phyloP scores from a whole-genome alignment of 2,113 vertebrate species.

The Onychostoma macrolepis region DNA sequence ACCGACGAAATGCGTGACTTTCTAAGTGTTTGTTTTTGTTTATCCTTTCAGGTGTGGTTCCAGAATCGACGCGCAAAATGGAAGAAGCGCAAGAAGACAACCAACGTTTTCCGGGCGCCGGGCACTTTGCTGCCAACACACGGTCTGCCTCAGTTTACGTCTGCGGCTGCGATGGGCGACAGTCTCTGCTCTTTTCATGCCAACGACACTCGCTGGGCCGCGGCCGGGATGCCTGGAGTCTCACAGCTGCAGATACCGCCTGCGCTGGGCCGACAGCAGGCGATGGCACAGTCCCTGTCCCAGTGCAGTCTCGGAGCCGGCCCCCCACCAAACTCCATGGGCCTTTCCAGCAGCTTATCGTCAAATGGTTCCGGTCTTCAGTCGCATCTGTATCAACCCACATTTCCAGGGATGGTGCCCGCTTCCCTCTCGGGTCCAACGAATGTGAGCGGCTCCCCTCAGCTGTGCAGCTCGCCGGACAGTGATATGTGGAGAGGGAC shows the following conservation, averaged over 20 bases:
- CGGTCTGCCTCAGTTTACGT: conserved; percentile 90
- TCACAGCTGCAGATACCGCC: conserved; percentile 92
- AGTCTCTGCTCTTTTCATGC: conserved; percentile 97
- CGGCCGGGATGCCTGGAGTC: conserved; percentile 90
- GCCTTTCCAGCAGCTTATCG: conserved; percentile 91
- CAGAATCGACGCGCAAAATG: conserved; percentile 96
- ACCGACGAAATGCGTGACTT: background rate
- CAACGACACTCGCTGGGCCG: conserved; percentile 95
- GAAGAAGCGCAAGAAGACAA: conserved; percentile 99
- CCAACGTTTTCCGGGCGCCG: conserved; percentile 92
- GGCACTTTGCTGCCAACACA: conserved; percentile 94
- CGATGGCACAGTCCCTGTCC: conserved; percentile 94
- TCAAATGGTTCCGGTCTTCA: conserved; percentile 93
- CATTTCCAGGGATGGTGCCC: conserved; percentile 94
- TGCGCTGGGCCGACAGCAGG: conserved; percentile 88
- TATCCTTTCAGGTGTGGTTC: conserved; percentile 87
- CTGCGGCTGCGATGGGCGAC: conserved; percentile 92
- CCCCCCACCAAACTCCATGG: conserved; percentile 92
- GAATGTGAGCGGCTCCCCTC: conserved; percentile 92
- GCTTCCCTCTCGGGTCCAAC: conserved; percentile 90
- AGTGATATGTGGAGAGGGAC: conserved; percentile 99
- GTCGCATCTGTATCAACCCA: conserved; percentile 96
- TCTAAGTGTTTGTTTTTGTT: conserved; percentile 2
- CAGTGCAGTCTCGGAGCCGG: conserved; percentile 92
- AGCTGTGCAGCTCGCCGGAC: conserved; percentile 96